phyloP scores from a whole-genome alignment of 2,797 vertebrate genomes.

The Furcifer pardalis region DNA sequence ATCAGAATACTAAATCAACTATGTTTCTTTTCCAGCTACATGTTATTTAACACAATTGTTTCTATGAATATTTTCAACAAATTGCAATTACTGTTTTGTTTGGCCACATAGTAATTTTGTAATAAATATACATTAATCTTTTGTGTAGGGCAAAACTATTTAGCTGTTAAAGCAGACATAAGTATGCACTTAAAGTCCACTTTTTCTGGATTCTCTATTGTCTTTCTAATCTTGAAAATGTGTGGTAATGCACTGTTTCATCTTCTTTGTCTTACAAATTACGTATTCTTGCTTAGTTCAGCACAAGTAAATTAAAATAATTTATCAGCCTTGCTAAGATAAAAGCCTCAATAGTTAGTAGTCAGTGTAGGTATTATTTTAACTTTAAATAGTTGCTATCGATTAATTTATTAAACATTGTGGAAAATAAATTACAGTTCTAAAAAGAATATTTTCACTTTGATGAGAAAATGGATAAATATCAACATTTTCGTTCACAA shows the following conservation, averaged over 20 bases:
- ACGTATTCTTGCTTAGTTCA: constrained; percentile 65
- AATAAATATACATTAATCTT: constrained; percentile 57
- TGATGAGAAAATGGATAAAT: neutral
- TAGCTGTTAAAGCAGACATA: constrained; percentile 48
- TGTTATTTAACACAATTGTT: neutral
- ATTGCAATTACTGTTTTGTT: constrained; percentile 36
- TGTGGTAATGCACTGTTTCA: constrained; percentile 50
- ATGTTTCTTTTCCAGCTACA: neutral
- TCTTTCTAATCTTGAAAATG: constrained; percentile 60
- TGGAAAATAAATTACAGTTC: constrained; percentile 49
- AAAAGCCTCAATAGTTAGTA: constrained; percentile 40
- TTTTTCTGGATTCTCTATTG: constrained; percentile 56
- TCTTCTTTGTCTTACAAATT: constrained; percentile 66
- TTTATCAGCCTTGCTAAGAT: constrained; percentile 58
- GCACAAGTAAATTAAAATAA: constrained; percentile 57
- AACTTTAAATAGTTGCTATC: constrained; percentile 47
- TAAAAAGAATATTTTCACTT: constrained; percentile 28
- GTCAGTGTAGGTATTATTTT: constrained; percentile 40
- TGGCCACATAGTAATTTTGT: constrained; percentile 34
- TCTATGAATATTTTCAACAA: constrained; percentile 37
- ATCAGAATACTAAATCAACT: neutral
- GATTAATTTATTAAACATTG: constrained; percentile 49
- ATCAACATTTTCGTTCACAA: constrained; percentile 26
- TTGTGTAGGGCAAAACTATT: constrained; percentile 42
- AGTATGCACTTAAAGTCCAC: constrained; percentile 48